Conservation (phyloP, 2,888 invertebrate species). For the Rhagonycha fulva region DNA sequence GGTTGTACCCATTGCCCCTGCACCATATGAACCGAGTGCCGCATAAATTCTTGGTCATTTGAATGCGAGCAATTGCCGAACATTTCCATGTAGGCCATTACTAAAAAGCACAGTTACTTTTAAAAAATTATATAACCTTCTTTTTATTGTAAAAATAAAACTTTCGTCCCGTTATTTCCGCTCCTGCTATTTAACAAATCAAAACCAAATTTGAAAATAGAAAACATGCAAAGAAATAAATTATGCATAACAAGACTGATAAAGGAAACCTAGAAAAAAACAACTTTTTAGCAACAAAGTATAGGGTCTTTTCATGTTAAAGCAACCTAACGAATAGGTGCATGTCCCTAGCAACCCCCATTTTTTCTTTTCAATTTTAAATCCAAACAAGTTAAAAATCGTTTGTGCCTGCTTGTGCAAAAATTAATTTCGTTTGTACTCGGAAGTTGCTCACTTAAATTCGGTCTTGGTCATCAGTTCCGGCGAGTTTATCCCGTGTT, state of each 20-base stretch:
- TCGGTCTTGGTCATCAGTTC: no score
- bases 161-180: background rate
- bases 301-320: background rate
- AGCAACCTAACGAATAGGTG: no score
- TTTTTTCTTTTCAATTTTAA: no score
- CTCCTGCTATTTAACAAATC: background rate
- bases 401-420: no score
- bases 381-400: no score
- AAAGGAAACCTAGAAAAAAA: background rate
- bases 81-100: slow-evolving; percentile 97
- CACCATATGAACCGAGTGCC: slow-evolving; percentile 80
- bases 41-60: slow-evolving; percentile 76
- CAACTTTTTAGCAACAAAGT: background rate
- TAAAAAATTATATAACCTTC: slow-evolving; percentile 15
- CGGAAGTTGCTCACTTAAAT: no score
- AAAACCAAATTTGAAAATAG: background rate
- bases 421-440: no score
- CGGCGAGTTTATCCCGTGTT: no score
- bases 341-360: no score
- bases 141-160: background rate
- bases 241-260: background rate
- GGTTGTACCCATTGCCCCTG: slow-evolving; percentile 47
- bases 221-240: background rate
- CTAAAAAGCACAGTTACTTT: slow-evolving; percentile 60
- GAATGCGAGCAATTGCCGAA: slow-evolving; percentile 87